Evolutionary conservation across 2,888 invertebrate species (phyloP), one percentile per base, ranked within the genome.

Genomic region (Phortica okadai): DNA sequence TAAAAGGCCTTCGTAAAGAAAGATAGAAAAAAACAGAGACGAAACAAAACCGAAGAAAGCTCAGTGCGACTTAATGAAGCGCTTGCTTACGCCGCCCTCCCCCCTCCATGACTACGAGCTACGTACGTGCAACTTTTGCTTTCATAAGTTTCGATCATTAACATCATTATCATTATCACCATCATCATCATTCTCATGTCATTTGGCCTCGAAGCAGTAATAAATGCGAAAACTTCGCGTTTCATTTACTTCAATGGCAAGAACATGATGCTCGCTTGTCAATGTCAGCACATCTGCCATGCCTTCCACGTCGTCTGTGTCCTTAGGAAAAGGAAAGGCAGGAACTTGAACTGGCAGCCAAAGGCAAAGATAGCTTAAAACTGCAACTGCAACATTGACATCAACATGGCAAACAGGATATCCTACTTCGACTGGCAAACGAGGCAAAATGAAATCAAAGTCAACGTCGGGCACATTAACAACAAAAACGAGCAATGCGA

Each of bases 321-420:
- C 33, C 33, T 33, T 33, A 33, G 33, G 4, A 33, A 33, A 33
- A 33, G 33, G 2, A 21, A 21, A 64, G 16, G 41, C 21, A 58
- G 62, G 41, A 33, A 33, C 33, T 33, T 25, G 73, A 56, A 58
- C 25, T 25, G 42, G n/a, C 42, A 33, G 33, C 33, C 33, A 58
- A 41, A 73, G 58, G 33, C n/a, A 41, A 73, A 21, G 42, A 56
- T 56, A 33, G 41, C 33, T 33, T 14, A 10, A 33, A 33, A 33
- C 33, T 33, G 58, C 54, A 25, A 11, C 72, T 33, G 64, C 74
- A 6, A 16, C 64, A 72, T 66, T 44, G 74, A 74, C 76, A 72
- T 66, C 25, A 69, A 74, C 76, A 74, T 76, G 74, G 74, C 45
- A 59, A 59, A 74, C 59, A 69, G 14, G 67, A 74, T 45, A 44